Conservation (phyloP, 2,888 invertebrate species). For the Apotomis turbidana region DNA sequence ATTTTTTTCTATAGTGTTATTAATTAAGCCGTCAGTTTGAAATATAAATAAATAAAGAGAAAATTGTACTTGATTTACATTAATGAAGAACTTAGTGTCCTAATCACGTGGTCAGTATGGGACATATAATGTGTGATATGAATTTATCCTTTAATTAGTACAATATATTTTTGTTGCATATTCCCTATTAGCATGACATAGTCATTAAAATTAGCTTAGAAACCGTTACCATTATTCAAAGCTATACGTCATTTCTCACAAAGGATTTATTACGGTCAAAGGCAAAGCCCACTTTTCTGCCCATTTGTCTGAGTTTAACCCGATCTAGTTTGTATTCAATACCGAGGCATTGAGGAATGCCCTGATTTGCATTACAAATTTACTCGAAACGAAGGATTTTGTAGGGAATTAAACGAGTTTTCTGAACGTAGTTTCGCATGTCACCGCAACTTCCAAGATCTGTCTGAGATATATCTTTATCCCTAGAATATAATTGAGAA, state of each 20-base stretch:
- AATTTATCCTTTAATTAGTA: no score
- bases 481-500: no score
- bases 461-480: no score
- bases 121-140: no score
- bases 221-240: conserved; percentile 13
- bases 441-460: not conserved
- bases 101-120: no score
- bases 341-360: conserved; percentile 9
- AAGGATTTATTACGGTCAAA: conserved; percentile 30
- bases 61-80: no score
- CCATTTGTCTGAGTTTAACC: conserved; percentile 28
- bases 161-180: no score
- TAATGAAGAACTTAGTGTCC: no score
- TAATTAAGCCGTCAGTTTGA: no score
- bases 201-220: conserved; percentile 19
- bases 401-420: not conserved
- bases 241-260: conserved; percentile 25
- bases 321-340: conserved; percentile 33
- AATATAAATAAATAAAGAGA: no score
- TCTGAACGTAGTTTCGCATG: not conserved
- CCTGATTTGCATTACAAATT: conserved; percentile 18
- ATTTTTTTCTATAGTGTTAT: no score
- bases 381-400: not conserved
- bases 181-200: conserved; percentile 5
- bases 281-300: conserved; percentile 24